Evolutionary conservation across 2,113 vertebrate species (phyloP), one percentile per base, ranked within the genome.

Genomic region (Scortum barcoo): DNA sequence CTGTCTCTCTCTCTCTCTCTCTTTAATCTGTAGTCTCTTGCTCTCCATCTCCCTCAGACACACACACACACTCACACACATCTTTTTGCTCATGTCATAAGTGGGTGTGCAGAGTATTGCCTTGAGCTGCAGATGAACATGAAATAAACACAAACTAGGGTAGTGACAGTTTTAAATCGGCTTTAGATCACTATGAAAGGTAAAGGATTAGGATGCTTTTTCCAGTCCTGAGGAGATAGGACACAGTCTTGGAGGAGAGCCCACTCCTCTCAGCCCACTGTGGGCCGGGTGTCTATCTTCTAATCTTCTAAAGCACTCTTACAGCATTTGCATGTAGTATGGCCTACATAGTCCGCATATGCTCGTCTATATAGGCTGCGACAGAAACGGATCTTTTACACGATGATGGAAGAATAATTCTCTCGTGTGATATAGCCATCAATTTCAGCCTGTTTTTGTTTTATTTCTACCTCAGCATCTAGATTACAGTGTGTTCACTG

Each of bases 111-210:
- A 88, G 86, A 88, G 89, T 81, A 93, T 93, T 38, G 92, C 93
- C 92, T 93, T 94, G 92, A 94, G 92, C 94, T 90, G 90, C 84
- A 92, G 91, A 90, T 93, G 90, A 93, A 93, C 93, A 94, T 89
- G 90, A 93, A 94, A 94, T 90, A 92, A 94, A 93, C 90, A 92
- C 92, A 92, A 94, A 93, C 94, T 92, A 85, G 90, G 90, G 76
- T 92, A 89, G 92, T 94, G 93, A 94, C 92, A 93, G 93, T 94
- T 91, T 93, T 89, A 94, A 94, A 93, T 92, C 93, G 88, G 93
- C 92, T 94, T 94, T 94, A 93, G 92, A 94, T 94, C 93, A 86
- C 86, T 92, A 91, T 93, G 90, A 93, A 93, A 94, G 93, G 94
- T 94, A 94, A 93, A 87, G 94, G 94, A 94, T 94, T 94, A 94